Conservation (phyloP, 2,888 invertebrate genomes). For the Orthosia gothica region DNA sequence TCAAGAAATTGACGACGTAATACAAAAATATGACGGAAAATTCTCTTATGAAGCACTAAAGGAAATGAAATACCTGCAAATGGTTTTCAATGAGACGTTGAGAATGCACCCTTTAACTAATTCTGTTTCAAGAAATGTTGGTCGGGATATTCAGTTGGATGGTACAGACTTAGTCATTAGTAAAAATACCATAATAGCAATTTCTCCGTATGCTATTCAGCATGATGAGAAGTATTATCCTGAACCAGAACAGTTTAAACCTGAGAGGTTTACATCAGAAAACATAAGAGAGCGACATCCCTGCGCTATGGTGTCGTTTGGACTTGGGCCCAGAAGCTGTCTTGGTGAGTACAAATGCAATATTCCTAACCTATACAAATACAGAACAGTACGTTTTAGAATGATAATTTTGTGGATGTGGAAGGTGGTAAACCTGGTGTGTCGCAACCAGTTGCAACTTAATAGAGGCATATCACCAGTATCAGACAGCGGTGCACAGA, state of each 20-base stretch:
- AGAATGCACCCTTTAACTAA: constrained; percentile 85
- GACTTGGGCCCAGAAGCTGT: constrained; percentile 85
- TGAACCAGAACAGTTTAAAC: constrained; percentile 86
- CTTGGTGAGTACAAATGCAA: constrained; percentile 77
- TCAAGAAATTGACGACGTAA: constrained; percentile 76
- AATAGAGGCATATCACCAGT: background rate
- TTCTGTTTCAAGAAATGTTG: constrained; percentile 77
- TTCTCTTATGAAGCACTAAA: constrained; percentile 81
- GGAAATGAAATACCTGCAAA: constrained; percentile 83
- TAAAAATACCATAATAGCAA: constrained; percentile 76
- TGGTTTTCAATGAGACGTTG: constrained; percentile 77
- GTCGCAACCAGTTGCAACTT: background rate
- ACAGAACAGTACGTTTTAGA: too few species aligned
- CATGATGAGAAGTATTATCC: constrained; percentile 85
- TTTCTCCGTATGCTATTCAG: constrained; percentile 84
- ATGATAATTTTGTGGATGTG: background rate
- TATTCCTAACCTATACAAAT: background rate
- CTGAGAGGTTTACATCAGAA: constrained; percentile 85
- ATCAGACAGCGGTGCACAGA: background rate
- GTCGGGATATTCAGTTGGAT: constrained; percentile 77
- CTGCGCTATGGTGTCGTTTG: constrained; percentile 85
- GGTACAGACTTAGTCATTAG: constrained; percentile 78
- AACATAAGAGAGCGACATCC: constrained; percentile 75
- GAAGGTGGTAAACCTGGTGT: background rate
- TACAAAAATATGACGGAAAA: constrained; percentile 74